These are phyloP conservation scores for Noctilio leporinus DNA, from an alignment of 2,113 vertebrate genomes.

Conservation along the genomic window DNA sequence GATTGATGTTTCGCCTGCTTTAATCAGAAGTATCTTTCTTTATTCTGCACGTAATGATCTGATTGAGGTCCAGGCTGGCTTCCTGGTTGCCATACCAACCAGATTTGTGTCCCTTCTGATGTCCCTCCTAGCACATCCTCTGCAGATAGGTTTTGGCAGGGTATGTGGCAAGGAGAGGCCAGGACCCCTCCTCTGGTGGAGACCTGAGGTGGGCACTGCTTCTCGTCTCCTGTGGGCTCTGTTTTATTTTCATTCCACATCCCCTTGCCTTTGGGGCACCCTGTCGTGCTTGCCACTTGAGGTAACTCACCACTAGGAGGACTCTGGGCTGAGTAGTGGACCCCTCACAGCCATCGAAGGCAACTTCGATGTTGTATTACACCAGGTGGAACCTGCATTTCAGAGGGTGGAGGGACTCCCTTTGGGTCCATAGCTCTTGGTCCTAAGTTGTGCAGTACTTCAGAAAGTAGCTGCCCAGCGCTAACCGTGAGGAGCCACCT, in stretches of 20 bases:
- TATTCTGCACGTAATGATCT: not conserved
- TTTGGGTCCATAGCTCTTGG: not conserved
- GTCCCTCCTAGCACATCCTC: not conserved
- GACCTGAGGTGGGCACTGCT: rapidly evolving
- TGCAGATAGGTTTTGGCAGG: not conserved
- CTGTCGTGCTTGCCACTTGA: not conserved
- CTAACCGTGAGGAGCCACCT: not conserved
- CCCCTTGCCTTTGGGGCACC: not conserved
- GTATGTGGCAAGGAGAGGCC: not conserved
- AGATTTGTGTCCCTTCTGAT: not conserved
- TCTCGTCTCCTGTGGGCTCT: not conserved
- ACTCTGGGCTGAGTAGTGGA: not conserved
- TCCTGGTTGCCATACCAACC: constrained; percentile 59
- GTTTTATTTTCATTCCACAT: not conserved
- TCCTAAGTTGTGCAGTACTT: not conserved
- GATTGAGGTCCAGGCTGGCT: constrained; percentile 16
- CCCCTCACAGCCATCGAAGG: not conserved
- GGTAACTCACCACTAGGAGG: not conserved
- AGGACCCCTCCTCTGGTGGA: not conserved
- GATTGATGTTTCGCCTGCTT: constrained; percentile 18
- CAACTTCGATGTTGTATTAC: not conserved
- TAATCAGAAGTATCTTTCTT: constrained; percentile 41
- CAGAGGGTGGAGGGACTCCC: not conserved
- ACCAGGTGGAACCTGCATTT: not conserved
- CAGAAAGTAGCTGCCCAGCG: not conserved